Evolutionary conservation across 2,797 vertebrate species (phyloP), one percentile per base, ranked within the genome.

Genomic region (Enteromius trimaculatus): DNA sequence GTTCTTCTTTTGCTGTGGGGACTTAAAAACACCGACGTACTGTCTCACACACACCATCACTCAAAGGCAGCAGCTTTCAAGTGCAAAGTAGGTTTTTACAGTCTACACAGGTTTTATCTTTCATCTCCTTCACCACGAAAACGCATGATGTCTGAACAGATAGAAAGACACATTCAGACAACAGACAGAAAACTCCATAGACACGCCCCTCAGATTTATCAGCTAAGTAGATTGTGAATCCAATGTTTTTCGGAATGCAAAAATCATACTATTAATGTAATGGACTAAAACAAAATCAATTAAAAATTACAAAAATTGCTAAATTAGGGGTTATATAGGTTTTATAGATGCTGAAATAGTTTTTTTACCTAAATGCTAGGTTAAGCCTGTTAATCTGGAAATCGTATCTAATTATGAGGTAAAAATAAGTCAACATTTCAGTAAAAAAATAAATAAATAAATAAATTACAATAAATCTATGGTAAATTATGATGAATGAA

Each of bases 1-100:
- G 62, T 77, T 83, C 26, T n/a, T 42, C 65, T 82, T 75, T 68
- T 58, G 81, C 81, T 82, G 34, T 39, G 37, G 72, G 81, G 72
- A 77, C 80, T 68, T 82, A 66, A 66, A 81, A 82, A 82, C 71
- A 74, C 55, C 49, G 51, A 29, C 21, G 1, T 17, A 29, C n/a
- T 51, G 21, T 23, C 70, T 34, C 81, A 2, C 71, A 74, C 64
- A 83, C 19, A 37, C 4, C 31, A 75, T 58, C 26, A 69, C 49
- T 68, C 23, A 77, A 69, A 77, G 29, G 37, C 31, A 42, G 17
- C 16, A 13, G 23, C 77, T 84, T 79, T 84, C 77, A 83, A 69
- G 64, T 83, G 81, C 64, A 83, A 83, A 83, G 47, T 37, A 77
- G 60, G 49, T 55, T 82, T 82, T 65, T 64, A 51, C 70, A 64